These are phyloP conservation scores for Microtus richardsoni DNA, from an alignment of 2,113 vertebrate species.

Conservation along the genomic window DNA sequence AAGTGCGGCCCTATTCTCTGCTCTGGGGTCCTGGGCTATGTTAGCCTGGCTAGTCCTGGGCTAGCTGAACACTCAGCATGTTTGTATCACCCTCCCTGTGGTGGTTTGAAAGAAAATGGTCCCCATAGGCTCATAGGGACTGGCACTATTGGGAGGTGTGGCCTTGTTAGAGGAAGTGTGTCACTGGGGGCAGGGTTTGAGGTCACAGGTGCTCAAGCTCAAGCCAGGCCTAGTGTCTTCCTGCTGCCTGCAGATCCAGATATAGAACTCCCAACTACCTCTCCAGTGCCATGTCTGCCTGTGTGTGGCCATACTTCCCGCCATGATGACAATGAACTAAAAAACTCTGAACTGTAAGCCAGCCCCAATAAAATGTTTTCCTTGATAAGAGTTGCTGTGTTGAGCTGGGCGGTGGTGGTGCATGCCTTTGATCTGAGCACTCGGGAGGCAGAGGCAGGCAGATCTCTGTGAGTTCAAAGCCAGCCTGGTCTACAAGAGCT, in stretches of 20 bases:
- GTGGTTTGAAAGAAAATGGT: neutral
- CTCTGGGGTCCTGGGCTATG: neutral
- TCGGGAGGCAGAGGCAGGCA: too few species aligned
- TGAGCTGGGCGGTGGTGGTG: too few species aligned
- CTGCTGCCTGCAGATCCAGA: neutral
- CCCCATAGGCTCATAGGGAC: neutral
- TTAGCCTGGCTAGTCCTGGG: too few species aligned
- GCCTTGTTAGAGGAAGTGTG: neutral
- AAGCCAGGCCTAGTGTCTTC: neutral
- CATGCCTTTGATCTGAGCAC: too few species aligned
- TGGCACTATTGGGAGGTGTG: neutral
- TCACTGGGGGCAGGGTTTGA: neutral
- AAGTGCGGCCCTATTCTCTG: neutral
- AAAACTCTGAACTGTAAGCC: neutral
- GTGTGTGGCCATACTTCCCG: neutral
- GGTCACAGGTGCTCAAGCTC: neutral
- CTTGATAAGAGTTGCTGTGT: neutral
- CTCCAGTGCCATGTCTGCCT: neutral
- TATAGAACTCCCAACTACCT: neutral
- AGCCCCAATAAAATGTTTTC: neutral
- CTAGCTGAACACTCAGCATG: neutral
- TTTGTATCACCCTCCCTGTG: neutral
- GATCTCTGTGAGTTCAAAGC: too few species aligned
- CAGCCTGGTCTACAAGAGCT: too few species aligned
- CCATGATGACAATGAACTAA: neutral